Percentiles rank a stretch among this genome's conserved stretches.
Evolutionary conservation across 23 tunicate species (phyloP).

Genomic region (Ciona savignyi): DNA sequence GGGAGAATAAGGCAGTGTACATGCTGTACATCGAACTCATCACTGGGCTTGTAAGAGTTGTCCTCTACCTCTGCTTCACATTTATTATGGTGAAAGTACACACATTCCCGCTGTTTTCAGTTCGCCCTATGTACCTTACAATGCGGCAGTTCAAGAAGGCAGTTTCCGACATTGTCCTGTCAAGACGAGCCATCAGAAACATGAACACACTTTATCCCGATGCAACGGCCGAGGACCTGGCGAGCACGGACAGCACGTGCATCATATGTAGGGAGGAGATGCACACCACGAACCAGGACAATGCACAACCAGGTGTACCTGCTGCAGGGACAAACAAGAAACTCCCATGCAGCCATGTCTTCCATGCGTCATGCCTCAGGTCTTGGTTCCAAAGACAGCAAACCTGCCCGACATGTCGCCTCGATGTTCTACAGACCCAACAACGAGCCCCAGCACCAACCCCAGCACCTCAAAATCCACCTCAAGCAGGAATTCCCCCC

Average conservation of each 20-base stretch:
- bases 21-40: slow-evolving; percentile 87
- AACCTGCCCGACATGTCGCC: slow-evolving; percentile 97
- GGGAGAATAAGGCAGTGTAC: slow-evolving; percentile 96
- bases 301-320: slow-evolving; percentile 8
- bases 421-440: slow-evolving; percentile 71
- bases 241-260: slow-evolving; percentile 83
- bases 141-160: slow-evolving; percentile 94
- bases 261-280: slow-evolving; percentile 98
- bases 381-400: slow-evolving; percentile 99
- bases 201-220: slow-evolving; percentile 97
- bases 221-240: slow-evolving; percentile 90
- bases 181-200: slow-evolving; percentile 89
- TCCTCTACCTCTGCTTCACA: slow-evolving; percentile 76
- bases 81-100: slow-evolving; percentile 79
- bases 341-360: slow-evolving; percentile 96
- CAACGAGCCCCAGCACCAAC: slow-evolving; percentile 11
- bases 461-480: slow-evolving; percentile 18
- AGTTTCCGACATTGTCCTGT: slow-evolving; percentile 73
- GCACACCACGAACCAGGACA: slow-evolving; percentile 39
- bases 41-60: slow-evolving; percentile 73
- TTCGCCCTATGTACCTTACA: slow-evolving; percentile 96
- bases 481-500: neutral
- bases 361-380: slow-evolving; percentile 94
- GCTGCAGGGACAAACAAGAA: slow-evolving; percentile 67
- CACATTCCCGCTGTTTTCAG: slow-evolving; percentile 90